These are phyloP conservation scores for Gyps fulvus DNA, from an alignment of 2,113 vertebrate species.

Conservation along the genomic window DNA sequence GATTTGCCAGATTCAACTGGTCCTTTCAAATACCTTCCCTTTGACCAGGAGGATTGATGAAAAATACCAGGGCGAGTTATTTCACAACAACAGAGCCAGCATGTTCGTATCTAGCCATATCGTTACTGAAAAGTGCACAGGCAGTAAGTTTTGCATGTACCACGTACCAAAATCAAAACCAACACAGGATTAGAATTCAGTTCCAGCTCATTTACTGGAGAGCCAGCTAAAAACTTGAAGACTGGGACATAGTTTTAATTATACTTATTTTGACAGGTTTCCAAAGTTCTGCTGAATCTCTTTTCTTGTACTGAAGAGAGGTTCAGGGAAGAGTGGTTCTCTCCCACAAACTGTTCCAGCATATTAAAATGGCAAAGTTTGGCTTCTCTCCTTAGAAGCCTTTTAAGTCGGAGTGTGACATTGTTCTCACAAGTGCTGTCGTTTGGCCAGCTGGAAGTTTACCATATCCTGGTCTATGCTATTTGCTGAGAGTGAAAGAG, in stretches of 20 bases:
- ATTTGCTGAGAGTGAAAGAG: background rate
- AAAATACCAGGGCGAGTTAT: background rate
- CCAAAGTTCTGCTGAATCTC: background rate
- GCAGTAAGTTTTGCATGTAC: background rate
- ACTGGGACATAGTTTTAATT: background rate
- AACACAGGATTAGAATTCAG: background rate
- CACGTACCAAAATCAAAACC: background rate
- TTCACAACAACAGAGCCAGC: background rate
- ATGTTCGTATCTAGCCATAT: background rate
- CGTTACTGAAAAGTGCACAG: background rate
- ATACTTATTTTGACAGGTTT: background rate
- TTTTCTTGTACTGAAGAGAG: background rate
- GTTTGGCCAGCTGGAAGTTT: background rate
- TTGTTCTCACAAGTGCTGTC: slow-evolving; percentile 11
- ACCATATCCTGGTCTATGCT: background rate
- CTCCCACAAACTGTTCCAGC: background rate
- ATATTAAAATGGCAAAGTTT: slow-evolving; percentile 11
- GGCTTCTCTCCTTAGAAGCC: background rate
- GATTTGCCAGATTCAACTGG: too few species aligned
- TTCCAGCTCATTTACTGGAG: background rate
- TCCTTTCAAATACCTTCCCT: too few species aligned
- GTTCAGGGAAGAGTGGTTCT: background rate
- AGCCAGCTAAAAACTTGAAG: background rate
- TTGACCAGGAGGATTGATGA: too few species aligned
- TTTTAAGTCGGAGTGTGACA: background rate